These are phyloP conservation scores for Sebastes miniatus DNA, from an alignment of 2,797 vertebrate species.

Conservation along the genomic window DNA sequence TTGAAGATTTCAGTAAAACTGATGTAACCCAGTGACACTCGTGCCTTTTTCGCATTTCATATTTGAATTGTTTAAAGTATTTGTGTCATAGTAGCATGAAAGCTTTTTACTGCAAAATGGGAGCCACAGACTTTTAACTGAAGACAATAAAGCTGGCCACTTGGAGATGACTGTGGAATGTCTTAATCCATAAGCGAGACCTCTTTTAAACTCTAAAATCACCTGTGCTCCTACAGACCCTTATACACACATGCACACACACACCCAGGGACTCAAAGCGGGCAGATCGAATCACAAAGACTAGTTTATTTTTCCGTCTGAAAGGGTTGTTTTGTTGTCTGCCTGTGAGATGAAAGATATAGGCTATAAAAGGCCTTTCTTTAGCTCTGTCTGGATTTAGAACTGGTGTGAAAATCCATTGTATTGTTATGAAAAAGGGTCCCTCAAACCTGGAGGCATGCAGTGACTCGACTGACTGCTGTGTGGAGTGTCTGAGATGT, in stretches of 20 bases:
- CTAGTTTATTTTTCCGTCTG: constrained; percentile 13
- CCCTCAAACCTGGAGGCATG: not conserved
- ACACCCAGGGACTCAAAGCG: not conserved
- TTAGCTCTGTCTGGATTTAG: constrained; percentile 29
- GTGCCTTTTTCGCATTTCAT: not conserved
- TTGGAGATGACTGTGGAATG: not conserved
- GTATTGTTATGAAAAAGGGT: constrained; percentile 24
- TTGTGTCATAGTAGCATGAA: not conserved
- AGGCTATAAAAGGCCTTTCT: constrained; percentile 16
- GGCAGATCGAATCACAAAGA: constrained; percentile 42
- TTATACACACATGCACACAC: not conserved
- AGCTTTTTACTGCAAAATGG: not conserved
- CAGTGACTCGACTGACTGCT: not conserved
- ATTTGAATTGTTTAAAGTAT: not conserved
- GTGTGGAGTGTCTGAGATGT: not conserved
- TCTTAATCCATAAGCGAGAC: not conserved
- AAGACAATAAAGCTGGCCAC: not conserved
- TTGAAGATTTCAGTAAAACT: constrained; percentile 29
- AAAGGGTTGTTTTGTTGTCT: constrained; percentile 30
- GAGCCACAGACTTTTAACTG: not conserved
- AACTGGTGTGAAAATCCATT: constrained; percentile 24
- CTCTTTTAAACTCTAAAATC: not conserved
- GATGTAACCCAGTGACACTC: constrained; percentile 37
- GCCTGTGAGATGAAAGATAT: constrained; percentile 39
- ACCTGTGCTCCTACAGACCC: not conserved